Percentiles rank a stretch among this genome's conserved stretches.
These are phyloP conservation scores for Buteo buteo DNA, from an alignment of 2,113 vertebrate genomes.

Conservation along the genomic window DNA sequence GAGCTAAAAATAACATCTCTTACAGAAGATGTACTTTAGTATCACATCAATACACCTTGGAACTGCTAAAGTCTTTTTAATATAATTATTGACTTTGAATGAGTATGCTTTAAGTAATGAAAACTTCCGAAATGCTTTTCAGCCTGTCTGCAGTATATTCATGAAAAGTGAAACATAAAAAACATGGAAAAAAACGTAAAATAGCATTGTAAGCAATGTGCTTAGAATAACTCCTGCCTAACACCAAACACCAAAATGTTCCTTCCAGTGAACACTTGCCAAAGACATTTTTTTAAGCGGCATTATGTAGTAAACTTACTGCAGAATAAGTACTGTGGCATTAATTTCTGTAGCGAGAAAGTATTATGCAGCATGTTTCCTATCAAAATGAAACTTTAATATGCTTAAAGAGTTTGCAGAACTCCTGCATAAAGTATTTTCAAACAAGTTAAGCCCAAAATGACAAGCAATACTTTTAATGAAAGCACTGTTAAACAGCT, in stretches of 20 bases:
- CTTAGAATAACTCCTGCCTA: neutral
- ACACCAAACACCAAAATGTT: neutral
- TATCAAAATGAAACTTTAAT: neutral
- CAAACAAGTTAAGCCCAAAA: neutral
- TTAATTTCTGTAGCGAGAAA: neutral
- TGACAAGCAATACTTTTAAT: neutral
- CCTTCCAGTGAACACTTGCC: neutral
- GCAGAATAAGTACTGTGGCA: neutral
- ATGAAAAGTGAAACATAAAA: neutral
- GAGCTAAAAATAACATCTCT: neutral
- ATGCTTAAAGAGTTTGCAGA: neutral
- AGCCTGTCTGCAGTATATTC: neutral
- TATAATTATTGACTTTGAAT: neutral
- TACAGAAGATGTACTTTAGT: neutral
- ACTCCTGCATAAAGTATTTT: neutral
- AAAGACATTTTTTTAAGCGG: neutral
- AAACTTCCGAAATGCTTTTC: neutral
- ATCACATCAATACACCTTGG: neutral
- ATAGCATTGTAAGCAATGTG: neutral
- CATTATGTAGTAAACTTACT: neutral
- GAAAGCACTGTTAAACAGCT: neutral
- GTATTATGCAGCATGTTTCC: neutral
- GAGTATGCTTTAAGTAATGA: neutral
- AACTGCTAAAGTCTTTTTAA: neutral
- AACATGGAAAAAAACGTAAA: neutral